phyloP scores from a whole-genome alignment of 2,113 vertebrate species.

The Panthera uncia region DNA sequence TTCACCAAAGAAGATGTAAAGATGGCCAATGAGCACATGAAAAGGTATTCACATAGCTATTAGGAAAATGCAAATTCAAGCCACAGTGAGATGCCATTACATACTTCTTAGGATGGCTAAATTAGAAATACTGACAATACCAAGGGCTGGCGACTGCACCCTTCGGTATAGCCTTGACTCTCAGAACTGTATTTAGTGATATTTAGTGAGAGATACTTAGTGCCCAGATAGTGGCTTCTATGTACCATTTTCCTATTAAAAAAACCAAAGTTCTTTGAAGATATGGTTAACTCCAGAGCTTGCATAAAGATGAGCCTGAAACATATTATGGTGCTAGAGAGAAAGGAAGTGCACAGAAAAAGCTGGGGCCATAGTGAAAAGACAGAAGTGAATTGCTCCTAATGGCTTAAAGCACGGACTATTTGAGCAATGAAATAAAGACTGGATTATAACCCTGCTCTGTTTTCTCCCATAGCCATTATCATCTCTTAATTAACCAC shows the following conservation, averaged over 20 bases:
- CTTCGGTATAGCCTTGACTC: background rate
- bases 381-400: background rate
- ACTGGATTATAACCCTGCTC: background rate
- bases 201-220: background rate
- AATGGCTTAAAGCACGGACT: background rate
- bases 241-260: background rate
- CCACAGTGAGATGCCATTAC: background rate
- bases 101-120: background rate
- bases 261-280: background rate
- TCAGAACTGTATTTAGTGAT: no score
- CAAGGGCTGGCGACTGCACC: background rate
- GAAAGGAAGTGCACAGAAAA: background rate
- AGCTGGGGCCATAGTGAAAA: background rate
- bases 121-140: background rate
- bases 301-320: background rate
- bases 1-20: background rate
- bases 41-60: background rate
- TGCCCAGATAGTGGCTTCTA: background rate
- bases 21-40: background rate
- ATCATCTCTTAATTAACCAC: background rate
- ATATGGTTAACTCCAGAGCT: background rate
- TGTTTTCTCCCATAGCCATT: background rate
- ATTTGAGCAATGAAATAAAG: background rate
- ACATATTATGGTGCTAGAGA: background rate
- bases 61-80: background rate